Conservation (phyloP, 2,797 vertebrate species). For the Lutra lutra region DNA sequence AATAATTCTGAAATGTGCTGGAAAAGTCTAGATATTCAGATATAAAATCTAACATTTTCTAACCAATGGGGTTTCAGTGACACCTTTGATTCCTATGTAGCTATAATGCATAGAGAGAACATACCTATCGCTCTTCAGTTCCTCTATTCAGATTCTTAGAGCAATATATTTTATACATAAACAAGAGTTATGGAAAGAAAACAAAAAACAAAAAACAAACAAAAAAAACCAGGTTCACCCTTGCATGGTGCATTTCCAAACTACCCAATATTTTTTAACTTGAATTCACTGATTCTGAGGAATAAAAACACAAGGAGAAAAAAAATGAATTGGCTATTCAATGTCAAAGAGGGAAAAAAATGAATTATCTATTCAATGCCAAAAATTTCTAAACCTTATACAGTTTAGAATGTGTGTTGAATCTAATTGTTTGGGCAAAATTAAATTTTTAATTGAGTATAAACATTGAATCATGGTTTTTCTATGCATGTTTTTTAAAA, state of each 20-base stretch:
- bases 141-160: conserved; percentile 53
- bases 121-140: not conserved
- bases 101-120: not conserved
- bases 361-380: not conserved
- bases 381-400: not conserved
- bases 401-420: not conserved
- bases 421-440: not conserved
- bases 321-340: not conserved
- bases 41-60: not conserved
- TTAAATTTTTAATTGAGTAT: not conserved
- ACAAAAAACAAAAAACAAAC: too few species aligned
- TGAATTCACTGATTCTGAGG: not conserved
- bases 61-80: not conserved
- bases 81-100: not conserved
- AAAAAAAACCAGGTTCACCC: not conserved
- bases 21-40: not conserved
- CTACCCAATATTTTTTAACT: not conserved
- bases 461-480: not conserved
- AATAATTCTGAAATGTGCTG: not conserved
- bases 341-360: not conserved
- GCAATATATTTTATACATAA: not conserved
- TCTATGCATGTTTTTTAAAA: not conserved
- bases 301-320: not conserved
- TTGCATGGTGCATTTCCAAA: conserved; percentile 1
- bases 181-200: not conserved